Percentiles rank a stretch among this genome's conserved stretches.
Conservation (phyloP, 2,797 vertebrate genomes). For the Erpetoichthys calabaricus region DNA sequence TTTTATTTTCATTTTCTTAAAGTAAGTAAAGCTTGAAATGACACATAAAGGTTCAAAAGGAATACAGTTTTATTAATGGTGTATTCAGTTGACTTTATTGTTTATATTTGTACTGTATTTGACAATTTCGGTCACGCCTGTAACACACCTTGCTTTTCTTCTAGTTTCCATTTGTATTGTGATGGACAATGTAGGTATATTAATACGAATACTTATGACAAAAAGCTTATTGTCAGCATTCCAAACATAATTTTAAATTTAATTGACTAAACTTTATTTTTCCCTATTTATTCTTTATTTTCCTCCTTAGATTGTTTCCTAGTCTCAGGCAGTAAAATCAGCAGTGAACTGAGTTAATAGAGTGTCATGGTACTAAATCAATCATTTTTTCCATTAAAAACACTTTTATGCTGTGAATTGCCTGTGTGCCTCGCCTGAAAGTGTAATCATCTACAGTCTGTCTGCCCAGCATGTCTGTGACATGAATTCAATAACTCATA, state of each 20-base stretch:
- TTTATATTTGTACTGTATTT: too few species aligned
- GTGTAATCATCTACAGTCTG: constrained; percentile 1
- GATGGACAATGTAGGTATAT: neutral
- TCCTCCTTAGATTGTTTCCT: neutral
- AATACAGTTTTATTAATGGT: too few species aligned
- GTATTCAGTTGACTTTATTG: too few species aligned
- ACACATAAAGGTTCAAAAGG: too few species aligned
- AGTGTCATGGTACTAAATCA: constrained; percentile 17
- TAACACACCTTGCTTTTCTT: too few species aligned
- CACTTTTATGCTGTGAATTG: constrained; percentile 12
- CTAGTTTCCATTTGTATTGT: neutral
- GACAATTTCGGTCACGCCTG: too few species aligned
- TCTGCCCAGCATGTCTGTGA: neutral
- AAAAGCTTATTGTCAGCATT: too few species aligned
- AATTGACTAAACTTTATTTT: too few species aligned
- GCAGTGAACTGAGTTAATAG: constrained; percentile 14
- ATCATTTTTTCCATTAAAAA: constrained; percentile 16
- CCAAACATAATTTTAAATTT: too few species aligned
- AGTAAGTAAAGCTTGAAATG: too few species aligned
- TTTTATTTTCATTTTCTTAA: too few species aligned
- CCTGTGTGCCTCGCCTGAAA: constrained; percentile 8
- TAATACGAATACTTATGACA: neutral
- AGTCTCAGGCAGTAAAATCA: constrained; percentile 7
- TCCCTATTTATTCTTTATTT: too few species aligned
- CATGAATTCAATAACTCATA: constrained; percentile 8